A percentile compares a stretch with the other conserved stretches of the same genome.
Evolutionary conservation across 92 coral and sea anemone species (phyloP).

Genomic region (Meandrina meandrites): DNA sequence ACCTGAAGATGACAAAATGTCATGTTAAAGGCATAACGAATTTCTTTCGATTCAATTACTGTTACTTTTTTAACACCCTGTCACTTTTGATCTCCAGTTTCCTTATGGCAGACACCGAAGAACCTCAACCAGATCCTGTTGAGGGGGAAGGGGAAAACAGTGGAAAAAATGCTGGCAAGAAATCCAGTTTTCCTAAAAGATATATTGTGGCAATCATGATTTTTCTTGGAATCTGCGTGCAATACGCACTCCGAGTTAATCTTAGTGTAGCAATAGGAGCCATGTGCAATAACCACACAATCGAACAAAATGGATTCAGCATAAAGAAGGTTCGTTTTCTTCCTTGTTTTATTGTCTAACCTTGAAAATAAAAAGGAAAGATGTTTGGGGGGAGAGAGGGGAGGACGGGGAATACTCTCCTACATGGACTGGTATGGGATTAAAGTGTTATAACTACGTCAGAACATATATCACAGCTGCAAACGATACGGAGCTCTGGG

Average conservation of each 20-base stretch:
- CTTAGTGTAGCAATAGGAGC: conserved; percentile 96
- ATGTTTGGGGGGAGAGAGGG: not conserved
- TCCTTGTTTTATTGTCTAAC: not conserved
- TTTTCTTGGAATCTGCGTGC: conserved; percentile 92
- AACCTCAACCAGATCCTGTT: conserved; percentile 75
- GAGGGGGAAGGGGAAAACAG: conserved; percentile 67
- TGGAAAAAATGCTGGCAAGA: conserved; percentile 40
- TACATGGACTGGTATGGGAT: not conserved
- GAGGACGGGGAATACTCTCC: not conserved
- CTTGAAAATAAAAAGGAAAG: not conserved
- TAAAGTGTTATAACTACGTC: too few relatives aligned
- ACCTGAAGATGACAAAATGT: not conserved
- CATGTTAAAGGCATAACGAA: not conserved
- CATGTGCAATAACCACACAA: conserved; percentile 91
- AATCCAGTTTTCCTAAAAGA: conserved; percentile 83
- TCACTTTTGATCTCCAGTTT: conserved; percentile 1
- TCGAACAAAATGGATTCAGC: conserved; percentile 91
- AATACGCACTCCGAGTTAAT: conserved; percentile 94
- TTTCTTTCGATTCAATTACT: not conserved
- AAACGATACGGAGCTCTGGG: too few relatives aligned
- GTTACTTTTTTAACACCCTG: not conserved
- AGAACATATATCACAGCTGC: not conserved
- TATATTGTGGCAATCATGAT: conserved; percentile 92
- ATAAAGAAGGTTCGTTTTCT: conserved; percentile 68
- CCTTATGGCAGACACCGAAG: conserved; percentile 36